A percentile compares a stretch with the other conserved stretches of the same genome.
These are phyloP conservation scores for Ellobius talpinus DNA, from an alignment of 2,113 vertebrate genomes.

Conservation along the genomic window DNA sequence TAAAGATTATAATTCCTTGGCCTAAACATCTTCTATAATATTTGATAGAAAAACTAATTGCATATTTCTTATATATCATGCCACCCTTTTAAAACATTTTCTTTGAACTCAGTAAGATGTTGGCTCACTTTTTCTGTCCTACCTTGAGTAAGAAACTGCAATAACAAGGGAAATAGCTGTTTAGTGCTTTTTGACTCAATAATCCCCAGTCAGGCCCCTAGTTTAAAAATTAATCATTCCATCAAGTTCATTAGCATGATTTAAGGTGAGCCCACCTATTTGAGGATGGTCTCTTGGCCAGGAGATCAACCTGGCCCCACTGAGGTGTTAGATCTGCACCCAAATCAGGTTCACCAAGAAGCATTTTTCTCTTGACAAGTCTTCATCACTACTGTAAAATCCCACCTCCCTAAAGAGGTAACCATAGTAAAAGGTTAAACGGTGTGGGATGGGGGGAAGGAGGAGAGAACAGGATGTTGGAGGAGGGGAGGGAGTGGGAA, in stretches of 20 bases:
- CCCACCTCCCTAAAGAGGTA: neutral
- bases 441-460: too few relatives aligned
- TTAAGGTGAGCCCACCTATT: neutral
- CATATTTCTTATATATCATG: neutral
- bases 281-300: neutral
- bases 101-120: neutral
- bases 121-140: neutral
- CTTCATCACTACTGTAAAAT: too few relatives aligned
- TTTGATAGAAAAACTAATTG: neutral
- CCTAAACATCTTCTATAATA: neutral
- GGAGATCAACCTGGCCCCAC: neutral
- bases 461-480: too few relatives aligned
- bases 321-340: neutral
- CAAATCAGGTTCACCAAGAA: neutral
- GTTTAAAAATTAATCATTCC: neutral
- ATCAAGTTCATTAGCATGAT: neutral
- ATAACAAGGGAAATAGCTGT: neutral
- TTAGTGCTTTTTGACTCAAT: neutral
- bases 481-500: too few relatives aligned
- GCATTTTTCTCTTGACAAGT: neutral
- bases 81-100: neutral
- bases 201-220: neutral
- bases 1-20: neutral
- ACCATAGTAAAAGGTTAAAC: too few relatives aligned
- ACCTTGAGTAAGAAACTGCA: neutral